phyloP scores from a whole-genome alignment of 2,113 vertebrate genomes.

The Anguilla rostrata region DNA sequence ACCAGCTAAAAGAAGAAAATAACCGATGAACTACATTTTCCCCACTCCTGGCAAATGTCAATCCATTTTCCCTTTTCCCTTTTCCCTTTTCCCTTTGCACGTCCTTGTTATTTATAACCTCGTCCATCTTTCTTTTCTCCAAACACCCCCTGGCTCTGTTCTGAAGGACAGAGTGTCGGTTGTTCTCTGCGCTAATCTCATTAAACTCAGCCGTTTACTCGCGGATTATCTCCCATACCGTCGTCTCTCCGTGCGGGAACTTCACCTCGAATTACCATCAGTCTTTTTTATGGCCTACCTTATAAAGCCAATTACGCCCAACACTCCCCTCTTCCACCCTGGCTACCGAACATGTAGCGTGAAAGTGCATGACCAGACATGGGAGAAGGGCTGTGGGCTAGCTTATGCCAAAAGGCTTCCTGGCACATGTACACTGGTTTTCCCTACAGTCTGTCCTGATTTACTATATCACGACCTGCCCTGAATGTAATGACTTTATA shows the following conservation, averaged over 20 bases:
- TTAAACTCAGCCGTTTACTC: slow-evolving; percentile 20
- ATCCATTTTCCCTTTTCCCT: not conserved
- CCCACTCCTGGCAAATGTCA: too few relatives aligned
- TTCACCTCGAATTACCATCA: not conserved
- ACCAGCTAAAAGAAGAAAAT: slow-evolving; percentile 10
- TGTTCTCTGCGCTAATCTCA: slow-evolving; percentile 16
- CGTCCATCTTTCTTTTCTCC: not conserved
- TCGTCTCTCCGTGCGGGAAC: not conserved
- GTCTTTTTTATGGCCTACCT: not conserved
- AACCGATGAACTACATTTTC: too few relatives aligned
- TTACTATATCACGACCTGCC: not conserved
- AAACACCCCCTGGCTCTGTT: not conserved
- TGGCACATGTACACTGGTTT: not conserved
- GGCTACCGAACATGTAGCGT: not conserved
- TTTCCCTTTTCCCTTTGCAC: not conserved
- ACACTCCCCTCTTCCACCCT: not conserved
- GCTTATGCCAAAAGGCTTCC: not conserved
- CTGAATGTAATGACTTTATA: too few relatives aligned
- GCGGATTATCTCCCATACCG: not conserved
- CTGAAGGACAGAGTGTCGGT: slow-evolving; percentile 9
- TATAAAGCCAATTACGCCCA: slow-evolving; percentile 1
- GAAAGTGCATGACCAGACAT: not conserved
- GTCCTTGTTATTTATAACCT: not conserved
- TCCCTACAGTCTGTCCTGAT: not conserved
- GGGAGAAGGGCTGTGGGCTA: not conserved